Evolutionary conservation across 1,140 invertebrate genomes (phyloP).

Genomic region (Panonychus citri): DNA sequence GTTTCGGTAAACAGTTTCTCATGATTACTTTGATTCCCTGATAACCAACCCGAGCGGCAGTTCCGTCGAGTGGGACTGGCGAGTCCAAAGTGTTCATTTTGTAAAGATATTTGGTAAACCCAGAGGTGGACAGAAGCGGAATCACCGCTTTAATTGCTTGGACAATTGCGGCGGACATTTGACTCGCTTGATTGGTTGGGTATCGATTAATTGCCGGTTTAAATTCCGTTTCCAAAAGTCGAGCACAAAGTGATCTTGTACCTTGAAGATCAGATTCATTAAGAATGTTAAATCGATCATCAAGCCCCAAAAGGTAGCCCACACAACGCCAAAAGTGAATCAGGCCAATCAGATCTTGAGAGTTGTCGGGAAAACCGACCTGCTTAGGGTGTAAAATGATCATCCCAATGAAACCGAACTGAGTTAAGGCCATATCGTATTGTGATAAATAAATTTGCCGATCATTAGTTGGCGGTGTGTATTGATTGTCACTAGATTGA

Average conservation of each 20-base stretch:
- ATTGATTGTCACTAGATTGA: conserved; percentile 25
- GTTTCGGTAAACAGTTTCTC: background rate
- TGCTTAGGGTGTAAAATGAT: conserved; percentile 17
- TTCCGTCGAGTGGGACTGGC: background rate
- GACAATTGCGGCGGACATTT: background rate
- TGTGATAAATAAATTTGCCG: conserved; percentile 14
- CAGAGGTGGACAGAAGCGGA: background rate
- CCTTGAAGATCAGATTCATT: background rate
- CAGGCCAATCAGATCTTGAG: conserved; percentile 42
- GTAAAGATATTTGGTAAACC: background rate
- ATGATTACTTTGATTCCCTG: background rate
- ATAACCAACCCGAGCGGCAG: background rate
- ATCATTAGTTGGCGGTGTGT: no score
- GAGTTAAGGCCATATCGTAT: conserved; percentile 32
- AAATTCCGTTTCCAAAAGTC: background rate
- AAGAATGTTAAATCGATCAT: conserved; percentile 40
- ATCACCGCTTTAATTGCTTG: background rate
- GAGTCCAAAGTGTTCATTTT: background rate
- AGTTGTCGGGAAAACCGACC: conserved; percentile 7
- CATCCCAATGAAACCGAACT: conserved; percentile 20
- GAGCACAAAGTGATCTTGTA: background rate
- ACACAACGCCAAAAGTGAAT: conserved; percentile 61
- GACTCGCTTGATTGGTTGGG: background rate
- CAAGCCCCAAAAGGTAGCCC: conserved; percentile 50
- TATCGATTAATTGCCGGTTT: background rate